phyloP scores from a whole-genome alignment of 2,113 vertebrate genomes.

The Gopherus flavomarginatus region DNA sequence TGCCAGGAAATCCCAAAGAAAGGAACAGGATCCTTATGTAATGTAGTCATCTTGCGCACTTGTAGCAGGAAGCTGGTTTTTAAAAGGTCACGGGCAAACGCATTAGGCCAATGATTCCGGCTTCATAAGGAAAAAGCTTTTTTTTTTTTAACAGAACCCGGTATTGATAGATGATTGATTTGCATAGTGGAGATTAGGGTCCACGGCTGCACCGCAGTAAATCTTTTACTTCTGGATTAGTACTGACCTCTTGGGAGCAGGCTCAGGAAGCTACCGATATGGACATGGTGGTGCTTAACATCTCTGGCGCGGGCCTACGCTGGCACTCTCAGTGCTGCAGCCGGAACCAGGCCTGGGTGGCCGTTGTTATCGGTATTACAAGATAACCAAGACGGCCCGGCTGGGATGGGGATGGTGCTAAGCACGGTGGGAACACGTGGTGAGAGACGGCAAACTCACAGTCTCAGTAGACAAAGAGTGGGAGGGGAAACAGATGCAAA shows the following conservation, averaged over 20 bases:
- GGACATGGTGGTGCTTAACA: neutral
- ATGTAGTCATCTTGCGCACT: neutral
- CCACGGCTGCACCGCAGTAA: neutral
- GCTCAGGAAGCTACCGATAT: neutral
- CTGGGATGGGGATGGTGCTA: neutral
- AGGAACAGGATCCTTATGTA: neutral
- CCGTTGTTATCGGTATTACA: neutral
- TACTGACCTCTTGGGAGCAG: neutral
- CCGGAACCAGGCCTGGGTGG: neutral
- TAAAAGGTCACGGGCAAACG: slow-evolving; percentile 23
- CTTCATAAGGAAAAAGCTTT: neutral
- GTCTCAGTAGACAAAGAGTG: neutral
- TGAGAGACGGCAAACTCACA: no score
- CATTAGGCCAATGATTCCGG: slow-evolving; percentile 4
- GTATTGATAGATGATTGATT: neutral
- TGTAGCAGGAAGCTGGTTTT: neutral
- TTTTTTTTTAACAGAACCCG: neutral
- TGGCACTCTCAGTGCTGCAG: neutral
- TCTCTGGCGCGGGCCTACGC: neutral
- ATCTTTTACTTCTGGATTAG: neutral
- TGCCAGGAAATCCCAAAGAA: neutral
- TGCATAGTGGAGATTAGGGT: neutral
- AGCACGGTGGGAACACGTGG: neutral
- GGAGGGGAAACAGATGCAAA: neutral
- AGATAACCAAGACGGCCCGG: neutral